These are phyloP conservation scores for Pterocles orientalis DNA, from an alignment of 2,113 vertebrate genomes.

Conservation along the genomic window DNA sequence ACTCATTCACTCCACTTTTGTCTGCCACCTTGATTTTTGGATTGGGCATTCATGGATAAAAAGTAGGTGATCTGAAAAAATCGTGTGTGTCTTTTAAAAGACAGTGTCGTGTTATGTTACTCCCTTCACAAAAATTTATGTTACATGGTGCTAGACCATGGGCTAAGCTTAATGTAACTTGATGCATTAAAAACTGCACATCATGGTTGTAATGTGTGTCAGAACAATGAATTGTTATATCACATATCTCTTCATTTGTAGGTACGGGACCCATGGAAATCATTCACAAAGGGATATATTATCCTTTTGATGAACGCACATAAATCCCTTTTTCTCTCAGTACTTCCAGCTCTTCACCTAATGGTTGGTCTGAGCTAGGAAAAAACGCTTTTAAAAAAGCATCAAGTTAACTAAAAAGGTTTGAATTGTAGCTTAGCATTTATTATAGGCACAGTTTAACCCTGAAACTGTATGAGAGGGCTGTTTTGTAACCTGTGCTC, in stretches of 20 bases:
- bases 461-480: not conserved
- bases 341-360: constrained; percentile 25
- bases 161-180: constrained; percentile 76
- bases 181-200: constrained; percentile 76
- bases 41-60: constrained; percentile 80
- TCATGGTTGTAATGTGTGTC: constrained; percentile 69
- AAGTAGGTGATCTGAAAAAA: constrained; percentile 79
- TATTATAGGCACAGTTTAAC: not conserved
- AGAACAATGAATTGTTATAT: constrained; percentile 78
- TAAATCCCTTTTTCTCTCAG: constrained; percentile 53
- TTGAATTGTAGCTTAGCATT: constrained; percentile 14
- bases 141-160: constrained; percentile 68
- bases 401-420: not conserved
- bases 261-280: constrained; percentile 57
- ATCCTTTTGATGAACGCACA: constrained; percentile 38
- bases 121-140: constrained; percentile 77
- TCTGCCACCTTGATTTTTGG: constrained; percentile 79
- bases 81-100: constrained; percentile 77
- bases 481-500: not conserved
- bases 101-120: constrained; percentile 74
- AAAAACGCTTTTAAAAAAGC: constrained; percentile 18
- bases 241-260: constrained; percentile 73
- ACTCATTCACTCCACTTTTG: constrained; percentile 74
- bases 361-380: constrained; percentile 19
- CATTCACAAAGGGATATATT: constrained; percentile 63